Conservation (phyloP, 1,140 invertebrate species). For the Cydia splendana region DNA sequence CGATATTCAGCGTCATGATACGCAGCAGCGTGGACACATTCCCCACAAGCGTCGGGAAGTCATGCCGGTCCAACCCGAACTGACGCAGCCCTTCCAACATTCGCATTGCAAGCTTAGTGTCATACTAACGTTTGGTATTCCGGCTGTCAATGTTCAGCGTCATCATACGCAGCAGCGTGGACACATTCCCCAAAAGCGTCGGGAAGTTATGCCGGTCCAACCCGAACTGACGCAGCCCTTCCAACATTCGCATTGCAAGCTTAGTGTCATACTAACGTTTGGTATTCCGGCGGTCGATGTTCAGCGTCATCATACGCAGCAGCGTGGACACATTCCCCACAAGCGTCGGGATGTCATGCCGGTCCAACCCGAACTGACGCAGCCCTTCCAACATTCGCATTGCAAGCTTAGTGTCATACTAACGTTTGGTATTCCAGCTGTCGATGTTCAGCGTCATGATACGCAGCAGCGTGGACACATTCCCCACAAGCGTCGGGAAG, state of each 20-base stretch:
- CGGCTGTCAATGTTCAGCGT: background rate
- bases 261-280: background rate
- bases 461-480: background rate
- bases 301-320: background rate
- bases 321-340: background rate
- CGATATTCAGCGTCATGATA: background rate
- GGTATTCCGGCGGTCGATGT: background rate
- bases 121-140: background rate
- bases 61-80: background rate
- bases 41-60: background rate
- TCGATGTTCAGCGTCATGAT: background rate
- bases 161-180: background rate
- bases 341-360: background rate
- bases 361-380: background rate
- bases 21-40: background rate
- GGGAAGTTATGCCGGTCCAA: background rate
- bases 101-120: background rate
- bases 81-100: background rate
- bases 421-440: conserved; percentile 4
- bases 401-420: background rate
- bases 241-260: background rate
- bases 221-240: background rate
- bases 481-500: background rate
- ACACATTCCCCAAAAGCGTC: background rate
- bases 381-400: background rate